These are phyloP conservation scores for Grus americana DNA, from an alignment of 2,113 vertebrate species.

Conservation along the genomic window DNA sequence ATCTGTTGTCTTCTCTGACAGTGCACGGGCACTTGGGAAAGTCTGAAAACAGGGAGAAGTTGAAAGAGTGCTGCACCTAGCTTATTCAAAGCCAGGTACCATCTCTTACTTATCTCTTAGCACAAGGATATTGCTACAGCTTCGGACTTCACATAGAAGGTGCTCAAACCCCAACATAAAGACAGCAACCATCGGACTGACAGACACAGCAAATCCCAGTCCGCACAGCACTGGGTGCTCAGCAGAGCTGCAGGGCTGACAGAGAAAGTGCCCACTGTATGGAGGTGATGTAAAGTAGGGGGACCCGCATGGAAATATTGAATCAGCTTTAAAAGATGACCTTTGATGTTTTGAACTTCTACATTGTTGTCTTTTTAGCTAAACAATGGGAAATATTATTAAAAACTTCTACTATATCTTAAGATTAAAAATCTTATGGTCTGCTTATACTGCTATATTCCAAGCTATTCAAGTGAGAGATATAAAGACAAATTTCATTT, in stretches of 20 bases:
- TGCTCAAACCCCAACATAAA: neutral
- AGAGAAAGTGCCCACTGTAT: neutral
- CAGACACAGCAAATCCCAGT: neutral
- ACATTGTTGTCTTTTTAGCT: neutral
- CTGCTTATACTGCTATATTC: neutral
- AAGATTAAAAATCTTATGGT: neutral
- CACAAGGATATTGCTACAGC: neutral
- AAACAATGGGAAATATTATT: neutral
- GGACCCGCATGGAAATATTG: neutral
- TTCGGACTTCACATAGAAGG: neutral
- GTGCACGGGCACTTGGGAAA: neutral
- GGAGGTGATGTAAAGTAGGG: neutral
- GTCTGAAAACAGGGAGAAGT: neutral
- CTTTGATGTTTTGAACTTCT: neutral
- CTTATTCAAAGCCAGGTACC: neutral
- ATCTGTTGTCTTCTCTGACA: neutral
- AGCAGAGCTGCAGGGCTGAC: neutral
- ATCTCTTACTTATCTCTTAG: neutral
- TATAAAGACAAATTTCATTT: constrained; percentile 27
- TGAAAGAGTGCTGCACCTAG: neutral
- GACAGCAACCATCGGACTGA: neutral
- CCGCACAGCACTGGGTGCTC: neutral
- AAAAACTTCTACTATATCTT: neutral
- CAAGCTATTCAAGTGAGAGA: neutral
- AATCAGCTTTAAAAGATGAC: neutral